Base-by-base conservation (phyloP, 2,113 vertebrate species). In the Puffinus mauretanicus region DNA sequence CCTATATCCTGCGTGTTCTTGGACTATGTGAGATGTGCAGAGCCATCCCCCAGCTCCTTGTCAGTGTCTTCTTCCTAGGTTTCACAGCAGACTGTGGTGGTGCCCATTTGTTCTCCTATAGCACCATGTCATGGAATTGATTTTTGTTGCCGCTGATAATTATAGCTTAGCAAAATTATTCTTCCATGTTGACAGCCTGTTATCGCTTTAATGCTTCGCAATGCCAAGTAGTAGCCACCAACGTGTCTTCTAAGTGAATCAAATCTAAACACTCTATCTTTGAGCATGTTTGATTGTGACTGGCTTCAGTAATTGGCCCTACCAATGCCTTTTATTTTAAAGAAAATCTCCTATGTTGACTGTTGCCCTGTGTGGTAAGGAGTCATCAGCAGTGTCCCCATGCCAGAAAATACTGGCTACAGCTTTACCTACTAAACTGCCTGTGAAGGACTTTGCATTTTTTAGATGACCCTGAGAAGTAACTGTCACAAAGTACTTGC, bases 1-100 rank as follows among this genome's bases (percentile, higher is more conserved):
- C 16, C 9, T 49, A 0, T 66, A 10, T 30, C 27, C 65, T 60
- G 9, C 1, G 0, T 54, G 24, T 60, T 76, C 83, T 29, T 78
- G 44, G 38, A 4, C 15, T 2, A 0, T 5, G 30, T 7, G 46
- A 60, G 49, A 25, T 0, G 0, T n/a, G 21, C 38, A 71, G 25
- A 77, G 38, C 30, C 15, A 29, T 49, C 24, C 12, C 44, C 36
- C 30, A 72, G 79, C 36, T 88, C 21, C 55, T 36, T 38, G 24
- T 38, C 30, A 18, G 24, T n/a, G 32, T 38, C 12, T n/a, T 72
- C 44, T 93, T 60, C 46, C n/a, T 15, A 25, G 80, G 30, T 54
- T 49, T 52, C 11, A 5, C 46, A 80, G 40, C 42, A 80, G 22
- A 12, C 26, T 22, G 2, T 34, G 30, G 21, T 57, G 9, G 5